These are phyloP conservation scores for Dinothrombium tinctorium DNA, from an alignment of 1,140 invertebrate genomes.

Conservation along the genomic window DNA sequence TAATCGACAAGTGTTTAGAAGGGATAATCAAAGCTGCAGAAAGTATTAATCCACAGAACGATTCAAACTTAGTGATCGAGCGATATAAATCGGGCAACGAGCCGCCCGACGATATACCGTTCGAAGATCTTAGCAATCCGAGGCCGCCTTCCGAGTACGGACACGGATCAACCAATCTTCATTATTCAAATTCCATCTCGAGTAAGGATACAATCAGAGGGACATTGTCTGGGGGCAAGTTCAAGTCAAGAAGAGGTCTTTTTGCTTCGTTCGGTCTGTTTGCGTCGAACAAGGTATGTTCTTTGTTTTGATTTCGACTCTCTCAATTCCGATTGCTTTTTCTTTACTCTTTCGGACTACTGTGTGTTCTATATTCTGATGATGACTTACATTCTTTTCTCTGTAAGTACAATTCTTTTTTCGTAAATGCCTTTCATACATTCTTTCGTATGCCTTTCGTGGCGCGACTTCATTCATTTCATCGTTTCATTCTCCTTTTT, in stretches of 20 bases:
- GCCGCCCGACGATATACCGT: constrained; percentile 79
- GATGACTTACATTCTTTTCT: no score
- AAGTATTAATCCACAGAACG: constrained; percentile 69
- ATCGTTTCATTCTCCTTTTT: not conserved
- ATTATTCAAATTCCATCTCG: constrained; percentile 8
- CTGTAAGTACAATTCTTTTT: no score
- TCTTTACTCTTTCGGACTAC: no score
- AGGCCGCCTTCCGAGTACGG: not conserved
- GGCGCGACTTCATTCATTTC: not conserved
- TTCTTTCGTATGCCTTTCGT: not conserved
- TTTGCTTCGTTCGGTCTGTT: constrained; percentile 75
- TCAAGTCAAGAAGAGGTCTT: constrained; percentile 69
- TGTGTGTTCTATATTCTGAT: no score
- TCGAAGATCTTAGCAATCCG: constrained; percentile 48
- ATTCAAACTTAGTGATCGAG: constrained; percentile 66
- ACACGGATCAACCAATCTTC: not conserved
- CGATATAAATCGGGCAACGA: constrained; percentile 82
- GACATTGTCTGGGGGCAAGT: constrained; percentile 54
- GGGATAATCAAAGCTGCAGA: constrained; percentile 74
- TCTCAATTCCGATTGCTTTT: no score
- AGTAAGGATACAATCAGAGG: constrained; percentile 39
- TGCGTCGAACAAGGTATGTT: constrained; percentile 76
- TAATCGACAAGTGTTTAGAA: constrained; percentile 81
- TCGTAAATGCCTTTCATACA: no score
- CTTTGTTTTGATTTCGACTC: no score